Conservation (phyloP, 2,888 invertebrate species). For the Siphlonurus alternatus region DNA sequence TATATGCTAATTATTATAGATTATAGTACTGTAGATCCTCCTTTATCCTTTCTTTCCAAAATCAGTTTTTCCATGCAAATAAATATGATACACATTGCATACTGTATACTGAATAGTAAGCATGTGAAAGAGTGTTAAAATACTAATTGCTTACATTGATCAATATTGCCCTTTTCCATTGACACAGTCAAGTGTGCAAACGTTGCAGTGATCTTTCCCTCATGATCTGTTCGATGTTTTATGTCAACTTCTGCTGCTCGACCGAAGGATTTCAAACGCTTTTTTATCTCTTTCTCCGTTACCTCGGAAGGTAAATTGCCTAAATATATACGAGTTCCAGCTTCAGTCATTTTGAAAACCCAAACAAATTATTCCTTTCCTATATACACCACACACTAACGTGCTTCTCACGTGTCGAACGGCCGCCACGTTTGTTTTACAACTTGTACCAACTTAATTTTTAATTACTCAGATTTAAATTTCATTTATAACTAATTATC, state of each 20-base stretch:
- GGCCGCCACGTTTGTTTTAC: not conserved
- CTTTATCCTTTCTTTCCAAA: no score
- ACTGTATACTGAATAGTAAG: no score
- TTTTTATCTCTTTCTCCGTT: not conserved
- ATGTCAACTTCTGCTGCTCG: not conserved
- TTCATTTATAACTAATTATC: no score
- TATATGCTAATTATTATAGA: no score
- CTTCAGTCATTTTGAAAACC: not conserved
- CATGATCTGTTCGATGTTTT: not conserved
- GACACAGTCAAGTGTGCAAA: not conserved
- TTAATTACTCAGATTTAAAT: no score
- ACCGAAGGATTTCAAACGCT: not conserved
- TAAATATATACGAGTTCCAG: not conserved
- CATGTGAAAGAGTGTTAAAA: no score
- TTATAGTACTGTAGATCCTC: no score
- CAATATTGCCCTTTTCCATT: not conserved
- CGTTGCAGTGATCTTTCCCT: not conserved
- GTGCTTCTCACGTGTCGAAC: not conserved
- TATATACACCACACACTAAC: no score
- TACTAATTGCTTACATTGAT: not conserved
- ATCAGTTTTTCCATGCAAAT: no score
- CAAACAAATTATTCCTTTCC: no score
- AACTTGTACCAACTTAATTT: not conserved
- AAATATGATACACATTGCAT: no score
- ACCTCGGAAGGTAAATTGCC: not conserved